Evolutionary conservation across 2,797 vertebrate species (phyloP).

Genomic region (Cossypha heuglini): DNA sequence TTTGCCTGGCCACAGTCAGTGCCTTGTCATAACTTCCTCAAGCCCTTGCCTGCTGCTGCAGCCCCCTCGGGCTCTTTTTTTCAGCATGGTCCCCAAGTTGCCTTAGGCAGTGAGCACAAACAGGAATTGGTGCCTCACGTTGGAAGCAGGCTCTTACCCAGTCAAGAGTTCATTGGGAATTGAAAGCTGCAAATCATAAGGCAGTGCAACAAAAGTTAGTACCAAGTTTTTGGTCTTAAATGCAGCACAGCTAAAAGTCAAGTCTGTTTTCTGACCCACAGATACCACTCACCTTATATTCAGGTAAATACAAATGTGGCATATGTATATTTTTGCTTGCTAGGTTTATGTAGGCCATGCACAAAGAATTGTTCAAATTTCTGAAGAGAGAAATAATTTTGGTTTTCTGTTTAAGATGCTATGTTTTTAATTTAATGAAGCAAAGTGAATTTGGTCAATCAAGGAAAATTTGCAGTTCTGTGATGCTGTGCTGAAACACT

Average conservation of each 20-base stretch:
- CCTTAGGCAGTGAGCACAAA: neutral
- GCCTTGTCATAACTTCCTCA: neutral
- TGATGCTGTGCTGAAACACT: neutral
- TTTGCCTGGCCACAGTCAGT: neutral
- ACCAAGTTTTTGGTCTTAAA: neutral
- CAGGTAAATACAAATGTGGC: neutral
- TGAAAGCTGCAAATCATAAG: neutral
- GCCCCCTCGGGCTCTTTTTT: neutral
- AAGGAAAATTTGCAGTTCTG: neutral
- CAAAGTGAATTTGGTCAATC: neutral
- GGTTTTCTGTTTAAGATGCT: neutral
- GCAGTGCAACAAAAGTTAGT: neutral
- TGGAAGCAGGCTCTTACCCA: neutral
- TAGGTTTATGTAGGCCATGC: neutral
- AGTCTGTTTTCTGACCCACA: neutral
- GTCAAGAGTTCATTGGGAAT: neutral
- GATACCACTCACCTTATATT: neutral
- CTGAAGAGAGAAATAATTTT: neutral
- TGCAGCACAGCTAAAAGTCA: neutral
- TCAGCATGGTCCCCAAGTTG: neutral
- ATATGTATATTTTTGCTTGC: neutral
- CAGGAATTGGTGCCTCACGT: neutral
- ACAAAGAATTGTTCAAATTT: neutral
- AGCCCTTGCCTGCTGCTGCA: neutral
- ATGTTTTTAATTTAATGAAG: neutral